A percentile compares a stretch with the other conserved stretches of the same genome.
phyloP scores from a whole-genome alignment of 1,140 invertebrate species.

The Antheraea pernyi region DNA sequence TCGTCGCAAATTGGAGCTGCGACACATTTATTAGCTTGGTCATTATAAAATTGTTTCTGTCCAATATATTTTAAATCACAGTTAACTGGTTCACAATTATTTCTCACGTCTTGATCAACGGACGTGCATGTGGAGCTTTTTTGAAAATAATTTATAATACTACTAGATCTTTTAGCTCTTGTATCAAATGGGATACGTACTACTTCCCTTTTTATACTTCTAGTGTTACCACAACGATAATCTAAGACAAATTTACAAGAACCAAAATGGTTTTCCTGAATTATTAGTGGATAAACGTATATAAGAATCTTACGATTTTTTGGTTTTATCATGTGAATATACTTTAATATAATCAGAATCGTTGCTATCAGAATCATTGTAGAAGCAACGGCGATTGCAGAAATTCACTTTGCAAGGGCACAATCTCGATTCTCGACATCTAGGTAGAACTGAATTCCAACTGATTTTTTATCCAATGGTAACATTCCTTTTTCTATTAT shows the following conservation, averaged over 20 bases:
- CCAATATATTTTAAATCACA: slow-evolving; percentile 58
- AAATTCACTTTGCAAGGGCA: slow-evolving; percentile 35
- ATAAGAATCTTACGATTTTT: slow-evolving; percentile 41
- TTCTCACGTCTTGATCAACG: slow-evolving; percentile 46
- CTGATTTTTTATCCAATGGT: slow-evolving; percentile 43
- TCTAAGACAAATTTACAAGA: slow-evolving; percentile 44
- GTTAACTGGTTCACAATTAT: slow-evolving; percentile 44
- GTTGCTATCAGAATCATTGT: slow-evolving; percentile 30
- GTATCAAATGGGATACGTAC: slow-evolving; percentile 53
- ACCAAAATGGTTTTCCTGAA: slow-evolving; percentile 50
- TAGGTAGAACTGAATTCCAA: slow-evolving; percentile 53
- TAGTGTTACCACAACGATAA: slow-evolving; percentile 34
- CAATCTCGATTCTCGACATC: slow-evolving; percentile 46
- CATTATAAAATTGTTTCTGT: slow-evolving; percentile 39
- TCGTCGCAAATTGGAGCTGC: slow-evolving; percentile 34
- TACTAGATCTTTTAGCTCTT: slow-evolving; percentile 20
- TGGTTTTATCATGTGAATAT: slow-evolving; percentile 33
- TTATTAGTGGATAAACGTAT: slow-evolving; percentile 41
- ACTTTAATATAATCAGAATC: slow-evolving; percentile 37
- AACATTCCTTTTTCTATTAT: slow-evolving; percentile 52
- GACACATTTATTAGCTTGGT: slow-evolving; percentile 36
- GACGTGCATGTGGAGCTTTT: slow-evolving; percentile 34
- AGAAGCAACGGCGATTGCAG: slow-evolving; percentile 42
- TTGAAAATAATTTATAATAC: slow-evolving; percentile 32
- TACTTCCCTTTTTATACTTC: slow-evolving; percentile 21